These are phyloP conservation scores for Carcharodon carcharias DNA, from an alignment of 2,797 vertebrate genomes.

Conservation along the genomic window DNA sequence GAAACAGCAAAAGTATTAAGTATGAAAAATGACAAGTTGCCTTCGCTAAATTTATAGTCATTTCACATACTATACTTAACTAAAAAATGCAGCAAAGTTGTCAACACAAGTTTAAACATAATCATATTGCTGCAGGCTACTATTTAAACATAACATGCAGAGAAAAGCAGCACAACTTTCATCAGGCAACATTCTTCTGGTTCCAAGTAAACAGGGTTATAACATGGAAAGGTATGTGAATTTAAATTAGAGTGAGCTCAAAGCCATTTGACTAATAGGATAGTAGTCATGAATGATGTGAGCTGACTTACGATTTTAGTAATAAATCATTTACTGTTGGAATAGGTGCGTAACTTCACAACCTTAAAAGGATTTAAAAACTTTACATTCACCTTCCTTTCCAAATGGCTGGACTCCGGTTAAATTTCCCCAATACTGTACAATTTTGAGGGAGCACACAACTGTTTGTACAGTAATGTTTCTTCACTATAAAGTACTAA, in stretches of 20 bases:
- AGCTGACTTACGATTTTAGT: background rate
- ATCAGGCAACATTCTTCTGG: conserved; percentile 6
- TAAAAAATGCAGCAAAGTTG: background rate
- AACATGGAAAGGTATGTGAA: background rate
- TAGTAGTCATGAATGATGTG: background rate
- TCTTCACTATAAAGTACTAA: background rate
- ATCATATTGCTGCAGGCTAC: background rate
- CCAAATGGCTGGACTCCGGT: background rate
- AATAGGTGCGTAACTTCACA: background rate
- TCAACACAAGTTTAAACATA: conserved; percentile 8
- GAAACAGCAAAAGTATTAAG: background rate
- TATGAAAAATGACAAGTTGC: background rate
- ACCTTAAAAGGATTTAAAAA: background rate
- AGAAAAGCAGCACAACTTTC: background rate
- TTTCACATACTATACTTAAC: background rate
- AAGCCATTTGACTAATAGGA: background rate
- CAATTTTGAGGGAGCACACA: background rate
- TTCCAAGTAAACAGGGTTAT: background rate
- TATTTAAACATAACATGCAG: background rate
- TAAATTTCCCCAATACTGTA: background rate
- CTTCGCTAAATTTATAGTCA: background rate
- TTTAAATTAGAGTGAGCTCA: background rate
- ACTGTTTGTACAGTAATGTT: background rate
- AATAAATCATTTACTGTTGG: background rate
- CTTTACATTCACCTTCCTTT: background rate